A percentile compares a stretch with the other conserved stretches of the same genome.
phyloP scores from a whole-genome alignment of 2,797 vertebrate species.

The Dryobates pubescens region DNA sequence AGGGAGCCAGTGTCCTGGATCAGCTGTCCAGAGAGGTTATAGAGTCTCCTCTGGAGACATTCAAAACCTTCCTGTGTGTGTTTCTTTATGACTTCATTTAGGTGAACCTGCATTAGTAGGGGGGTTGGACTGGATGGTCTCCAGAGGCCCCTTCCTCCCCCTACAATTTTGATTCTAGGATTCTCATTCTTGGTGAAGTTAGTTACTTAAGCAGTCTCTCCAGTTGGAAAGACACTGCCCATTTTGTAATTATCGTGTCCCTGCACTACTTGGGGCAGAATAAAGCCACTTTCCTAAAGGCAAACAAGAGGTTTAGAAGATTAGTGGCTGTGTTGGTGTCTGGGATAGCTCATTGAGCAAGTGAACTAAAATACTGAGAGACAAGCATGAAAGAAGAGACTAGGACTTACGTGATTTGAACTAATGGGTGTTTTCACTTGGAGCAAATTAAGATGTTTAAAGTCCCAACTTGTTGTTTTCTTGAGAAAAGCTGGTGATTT shows the following conservation, averaged over 20 bases:
- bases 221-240: not conserved
- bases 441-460: slow-evolving; percentile 6
- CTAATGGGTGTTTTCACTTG: slow-evolving; percentile 41
- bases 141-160: no score
- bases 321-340: not conserved
- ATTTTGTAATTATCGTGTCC: not conserved
- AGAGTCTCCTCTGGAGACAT: no score
- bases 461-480: not conserved
- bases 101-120: no score
- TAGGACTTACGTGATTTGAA: not conserved
- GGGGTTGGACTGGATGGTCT: no score
- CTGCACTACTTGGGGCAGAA: not conserved
- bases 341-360: not conserved
- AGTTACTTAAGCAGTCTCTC: not conserved
- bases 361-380: not conserved
- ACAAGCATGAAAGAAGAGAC: not conserved
- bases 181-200: not conserved
- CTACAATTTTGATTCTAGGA: no score
- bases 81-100: no score
- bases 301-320: not conserved
- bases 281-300: not conserved
- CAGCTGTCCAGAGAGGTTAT: no score
- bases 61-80: no score
- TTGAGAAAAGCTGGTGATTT: not conserved
- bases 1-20: no score